These are phyloP conservation scores for Drosophila seguyi DNA, from an alignment of 1,140 invertebrate species.

Conservation along the genomic window DNA sequence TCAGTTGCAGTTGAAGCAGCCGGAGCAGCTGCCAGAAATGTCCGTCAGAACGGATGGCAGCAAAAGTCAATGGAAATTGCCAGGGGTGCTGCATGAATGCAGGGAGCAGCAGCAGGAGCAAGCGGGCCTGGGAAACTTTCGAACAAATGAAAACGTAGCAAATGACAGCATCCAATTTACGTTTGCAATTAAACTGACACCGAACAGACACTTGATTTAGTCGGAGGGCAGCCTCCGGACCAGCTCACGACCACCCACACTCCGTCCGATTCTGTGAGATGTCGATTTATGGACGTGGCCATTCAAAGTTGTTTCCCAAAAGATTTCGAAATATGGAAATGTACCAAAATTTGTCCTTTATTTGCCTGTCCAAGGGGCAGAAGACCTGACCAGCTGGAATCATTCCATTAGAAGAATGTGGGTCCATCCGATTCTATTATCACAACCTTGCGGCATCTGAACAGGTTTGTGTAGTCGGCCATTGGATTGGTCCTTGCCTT, in stretches of 20 bases:
- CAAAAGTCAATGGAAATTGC: constrained; percentile 55
- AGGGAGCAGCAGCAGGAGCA: constrained; percentile 1
- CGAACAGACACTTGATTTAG: constrained; percentile 83
- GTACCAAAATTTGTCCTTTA: constrained; percentile 26
- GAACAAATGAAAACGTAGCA: constrained; percentile 79
- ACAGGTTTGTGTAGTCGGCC: constrained; percentile 62
- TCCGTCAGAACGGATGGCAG: constrained; percentile 65
- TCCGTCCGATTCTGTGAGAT: constrained; percentile 2
- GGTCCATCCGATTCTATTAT: constrained; percentile 23
- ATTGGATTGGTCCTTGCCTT: constrained; percentile 5
- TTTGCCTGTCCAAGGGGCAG: constrained; percentile 4
- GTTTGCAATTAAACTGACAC: constrained; percentile 84
- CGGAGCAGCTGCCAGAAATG: constrained; percentile 61
- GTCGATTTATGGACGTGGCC: constrained; percentile 34
- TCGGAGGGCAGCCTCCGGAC: constrained; percentile 40
- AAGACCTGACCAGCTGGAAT: not conserved
- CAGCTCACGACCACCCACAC: constrained; percentile 13
- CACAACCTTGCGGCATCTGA: constrained; percentile 58
- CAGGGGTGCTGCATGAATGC: constrained; percentile 5
- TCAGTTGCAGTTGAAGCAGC: constrained; percentile 33
- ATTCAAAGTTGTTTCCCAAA: constrained; percentile 10
- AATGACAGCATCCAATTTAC: constrained; percentile 83
- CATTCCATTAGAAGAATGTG: not conserved
- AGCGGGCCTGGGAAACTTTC: constrained; percentile 34
- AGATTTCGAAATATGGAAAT: constrained; percentile 39